These are phyloP conservation scores for Gymnothorax reevesii DNA, from an alignment of 2,797 vertebrate species.

Conservation along the genomic window DNA sequence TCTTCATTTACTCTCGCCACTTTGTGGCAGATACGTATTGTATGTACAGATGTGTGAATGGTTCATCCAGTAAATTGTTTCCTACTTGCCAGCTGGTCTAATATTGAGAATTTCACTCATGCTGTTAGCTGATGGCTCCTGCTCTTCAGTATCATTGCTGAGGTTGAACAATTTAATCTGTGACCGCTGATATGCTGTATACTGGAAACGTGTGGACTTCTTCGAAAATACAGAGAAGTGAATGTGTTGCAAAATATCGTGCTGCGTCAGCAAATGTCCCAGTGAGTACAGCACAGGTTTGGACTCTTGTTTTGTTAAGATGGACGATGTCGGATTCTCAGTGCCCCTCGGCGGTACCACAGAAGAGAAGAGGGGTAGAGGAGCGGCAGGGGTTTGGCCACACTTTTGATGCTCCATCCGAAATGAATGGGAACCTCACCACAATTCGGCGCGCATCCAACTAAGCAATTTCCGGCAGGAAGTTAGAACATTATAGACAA, in stretches of 20 bases:
- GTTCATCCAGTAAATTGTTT: neutral
- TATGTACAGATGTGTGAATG: neutral
- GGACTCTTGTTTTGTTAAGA: neutral
- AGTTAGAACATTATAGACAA: neutral
- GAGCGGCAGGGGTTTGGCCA: neutral
- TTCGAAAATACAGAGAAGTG: neutral
- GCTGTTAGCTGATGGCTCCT: neutral
- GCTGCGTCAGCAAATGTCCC: neutral
- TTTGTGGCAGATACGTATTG: neutral
- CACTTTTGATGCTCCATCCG: neutral
- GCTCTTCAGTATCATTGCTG: neutral
- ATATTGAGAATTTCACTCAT: neutral
- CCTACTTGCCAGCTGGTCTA: neutral
- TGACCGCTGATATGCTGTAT: neutral
- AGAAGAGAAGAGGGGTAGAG: neutral
- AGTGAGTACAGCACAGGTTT: neutral
- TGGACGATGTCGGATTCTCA: neutral
- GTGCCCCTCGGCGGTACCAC: neutral
- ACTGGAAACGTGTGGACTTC: neutral
- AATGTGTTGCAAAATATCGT: neutral
- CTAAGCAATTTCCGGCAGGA: conserved; percentile 4
- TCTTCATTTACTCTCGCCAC: neutral
- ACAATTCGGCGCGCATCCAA: neutral
- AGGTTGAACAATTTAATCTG: neutral
- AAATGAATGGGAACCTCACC: neutral